These are phyloP conservation scores for Gonioctena quinquepunctata DNA, from an alignment of 1,140 invertebrate genomes.

Conservation along the genomic window DNA sequence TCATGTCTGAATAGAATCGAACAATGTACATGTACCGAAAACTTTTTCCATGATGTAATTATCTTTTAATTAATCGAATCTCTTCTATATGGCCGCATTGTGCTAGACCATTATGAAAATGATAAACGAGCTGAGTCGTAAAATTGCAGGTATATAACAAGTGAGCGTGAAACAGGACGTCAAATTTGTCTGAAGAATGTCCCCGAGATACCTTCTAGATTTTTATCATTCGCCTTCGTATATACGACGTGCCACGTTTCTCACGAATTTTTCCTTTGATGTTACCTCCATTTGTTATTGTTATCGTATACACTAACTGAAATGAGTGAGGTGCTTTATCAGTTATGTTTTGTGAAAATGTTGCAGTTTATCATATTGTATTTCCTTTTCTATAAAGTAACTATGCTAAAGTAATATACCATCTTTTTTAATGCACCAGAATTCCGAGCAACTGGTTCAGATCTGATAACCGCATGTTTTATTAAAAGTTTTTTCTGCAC, in stretches of 20 bases:
- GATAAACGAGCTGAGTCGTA: background rate
- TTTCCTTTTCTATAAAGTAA: no score
- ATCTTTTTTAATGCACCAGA: no score
- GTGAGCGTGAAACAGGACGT: conserved; percentile 11
- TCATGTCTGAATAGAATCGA: background rate
- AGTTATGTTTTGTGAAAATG: background rate
- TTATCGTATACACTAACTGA: background rate
- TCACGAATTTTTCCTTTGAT: background rate
- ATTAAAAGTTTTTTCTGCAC: no score
- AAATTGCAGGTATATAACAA: conserved; percentile 11
- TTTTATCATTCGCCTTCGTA: background rate
- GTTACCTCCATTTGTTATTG: background rate
- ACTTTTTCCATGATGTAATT: conserved; percentile 9
- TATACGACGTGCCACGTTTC: background rate
- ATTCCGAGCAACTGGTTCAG: no score
- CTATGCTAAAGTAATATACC: no score
- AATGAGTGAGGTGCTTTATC: background rate
- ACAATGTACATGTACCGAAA: background rate
- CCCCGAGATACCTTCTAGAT: conserved; percentile 8
- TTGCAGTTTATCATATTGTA: background rate
- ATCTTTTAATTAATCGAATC: conserved; percentile 19
- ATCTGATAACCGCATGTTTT: no score
- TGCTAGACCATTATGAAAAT: background rate
- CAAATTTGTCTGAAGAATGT: conserved; percentile 20
- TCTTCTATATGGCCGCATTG: background rate